Base-by-base conservation (phyloP, 2,113 vertebrate genomes). In the Delphinus delphis region DNA sequence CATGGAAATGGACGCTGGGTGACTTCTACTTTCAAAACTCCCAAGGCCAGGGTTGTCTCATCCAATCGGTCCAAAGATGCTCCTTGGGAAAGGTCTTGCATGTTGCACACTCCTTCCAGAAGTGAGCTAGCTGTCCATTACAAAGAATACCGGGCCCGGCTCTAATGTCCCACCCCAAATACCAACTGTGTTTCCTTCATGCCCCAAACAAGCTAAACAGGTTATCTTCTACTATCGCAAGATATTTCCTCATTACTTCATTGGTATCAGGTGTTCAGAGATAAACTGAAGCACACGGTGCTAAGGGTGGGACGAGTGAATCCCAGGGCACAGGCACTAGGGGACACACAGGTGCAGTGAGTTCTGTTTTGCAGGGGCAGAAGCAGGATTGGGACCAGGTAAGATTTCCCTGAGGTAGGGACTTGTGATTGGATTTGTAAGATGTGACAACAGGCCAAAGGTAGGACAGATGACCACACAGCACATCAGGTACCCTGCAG, bases 241-340 rank as follows among this genome's bases (percentile, higher is more conserved):
- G 26, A 15, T 0, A 6, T 8, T 63, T 1, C 5, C 33, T 33
- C n/a, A 3, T 31, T 47, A 58, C 87, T 55, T 44, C 4, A 7
- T 7, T 25, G 17, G 23, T 8, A 2, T 25, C 53, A 12, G 11
- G 44, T 28, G 53, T 17, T 25, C 81, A 38, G 33, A 81, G 12
- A 65, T 21, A 21, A 47, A 31, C 13, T 4, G 0, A 31, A 12
- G 13, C 33, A 8, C 6, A 0, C 1, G 8, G 11, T 21, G 23
- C 13, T 1, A 0, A 74, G 3, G 9, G 21, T 0, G 1, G 68
- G 0, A 5, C 80, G 2, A 6, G 1, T 2, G 47, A 58, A n/a
- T n/a, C 2, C 12, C 10, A 0, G n/a, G n/a, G 36, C 33, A 3
- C 18, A 28, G 11, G 8, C 1, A 8, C 15, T 20, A 0, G 9